Percentiles rank a stretch among this genome's conserved stretches.
These are phyloP conservation scores for Oryzias sinensis DNA, from an alignment of 2,797 vertebrate genomes.

Conservation along the genomic window DNA sequence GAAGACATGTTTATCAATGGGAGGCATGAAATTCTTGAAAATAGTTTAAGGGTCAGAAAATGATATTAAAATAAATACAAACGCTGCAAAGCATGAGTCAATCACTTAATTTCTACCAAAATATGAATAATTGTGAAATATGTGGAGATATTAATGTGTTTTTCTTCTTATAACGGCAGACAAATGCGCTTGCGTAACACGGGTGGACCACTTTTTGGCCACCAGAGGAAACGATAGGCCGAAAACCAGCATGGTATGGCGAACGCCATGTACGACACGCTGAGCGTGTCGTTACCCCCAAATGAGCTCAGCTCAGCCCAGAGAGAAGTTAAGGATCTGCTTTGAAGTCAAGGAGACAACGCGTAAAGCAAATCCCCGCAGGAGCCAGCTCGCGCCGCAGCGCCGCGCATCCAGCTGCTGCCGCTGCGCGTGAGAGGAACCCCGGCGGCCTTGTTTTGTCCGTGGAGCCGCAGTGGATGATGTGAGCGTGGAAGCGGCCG, in stretches of 20 bases:
- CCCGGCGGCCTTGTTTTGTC: constrained; percentile 20
- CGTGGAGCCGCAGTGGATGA: background rate
- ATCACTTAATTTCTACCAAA: background rate
- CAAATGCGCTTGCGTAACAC: constrained; percentile 53
- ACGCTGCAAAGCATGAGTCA: no score
- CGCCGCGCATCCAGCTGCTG: constrained; percentile 33
- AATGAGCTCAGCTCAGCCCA: background rate
- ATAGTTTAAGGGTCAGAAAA: no score
- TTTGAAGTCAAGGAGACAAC: background rate
- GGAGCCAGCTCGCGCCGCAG: constrained; percentile 56
- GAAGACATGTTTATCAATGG: no score
- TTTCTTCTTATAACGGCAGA: background rate
- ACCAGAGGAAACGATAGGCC: constrained; percentile 20
- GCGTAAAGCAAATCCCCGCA: background rate
- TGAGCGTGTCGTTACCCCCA: background rate
- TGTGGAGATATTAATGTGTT: background rate
- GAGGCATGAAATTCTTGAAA: no score
- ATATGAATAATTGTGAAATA: constrained; percentile 6
- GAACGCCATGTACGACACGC: constrained; percentile 1
- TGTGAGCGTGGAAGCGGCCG: no score
- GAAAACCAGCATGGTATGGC: no score
- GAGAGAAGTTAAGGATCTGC: no score
- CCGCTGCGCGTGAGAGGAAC: constrained; percentile 7
- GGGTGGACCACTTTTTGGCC: background rate
- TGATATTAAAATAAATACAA: no score